Conservation (phyloP, 2,888 invertebrate species). For the Cryptus viduatorius region DNA sequence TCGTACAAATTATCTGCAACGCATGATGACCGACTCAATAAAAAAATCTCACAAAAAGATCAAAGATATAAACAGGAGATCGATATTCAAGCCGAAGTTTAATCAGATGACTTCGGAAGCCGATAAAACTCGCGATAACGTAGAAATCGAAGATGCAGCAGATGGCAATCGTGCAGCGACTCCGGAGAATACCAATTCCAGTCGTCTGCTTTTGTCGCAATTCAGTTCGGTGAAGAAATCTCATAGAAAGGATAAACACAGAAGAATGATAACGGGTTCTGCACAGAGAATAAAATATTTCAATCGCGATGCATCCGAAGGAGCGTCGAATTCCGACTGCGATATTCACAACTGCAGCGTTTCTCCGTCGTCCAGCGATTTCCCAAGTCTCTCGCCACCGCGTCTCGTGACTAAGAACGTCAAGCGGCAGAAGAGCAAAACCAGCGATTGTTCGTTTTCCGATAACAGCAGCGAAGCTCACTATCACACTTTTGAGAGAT, state of each 20-base stretch:
- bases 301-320: slow-evolving; percentile 60
- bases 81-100: slow-evolving; percentile 71
- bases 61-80: slow-evolving; percentile 77
- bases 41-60: slow-evolving; percentile 81
- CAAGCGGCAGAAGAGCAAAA: slow-evolving; percentile 19
- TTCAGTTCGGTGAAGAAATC: slow-evolving; percentile 81
- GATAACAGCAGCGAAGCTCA: slow-evolving; percentile 41
- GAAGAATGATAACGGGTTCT: slow-evolving; percentile 69
- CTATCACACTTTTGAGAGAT: slow-evolving; percentile 48
- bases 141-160: slow-evolving; percentile 14
- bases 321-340: slow-evolving; percentile 47
- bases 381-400: slow-evolving; percentile 21
- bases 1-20: slow-evolving; percentile 73
- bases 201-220: slow-evolving; percentile 77
- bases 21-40: slow-evolving; percentile 77
- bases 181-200: slow-evolving; percentile 80
- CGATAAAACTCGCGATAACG: slow-evolving; percentile 11
- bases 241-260: slow-evolving; percentile 79
- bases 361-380: slow-evolving; percentile 33
- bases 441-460: slow-evolving; percentile 40
- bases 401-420: slow-evolving; percentile 19
- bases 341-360: slow-evolving; percentile 46
- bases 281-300: slow-evolving; percentile 68
- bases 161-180: slow-evolving; percentile 75
- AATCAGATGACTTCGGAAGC: slow-evolving; percentile 5